phyloP scores from a whole-genome alignment of 2,797 vertebrate species.

The Sarcophilus harrisii region DNA sequence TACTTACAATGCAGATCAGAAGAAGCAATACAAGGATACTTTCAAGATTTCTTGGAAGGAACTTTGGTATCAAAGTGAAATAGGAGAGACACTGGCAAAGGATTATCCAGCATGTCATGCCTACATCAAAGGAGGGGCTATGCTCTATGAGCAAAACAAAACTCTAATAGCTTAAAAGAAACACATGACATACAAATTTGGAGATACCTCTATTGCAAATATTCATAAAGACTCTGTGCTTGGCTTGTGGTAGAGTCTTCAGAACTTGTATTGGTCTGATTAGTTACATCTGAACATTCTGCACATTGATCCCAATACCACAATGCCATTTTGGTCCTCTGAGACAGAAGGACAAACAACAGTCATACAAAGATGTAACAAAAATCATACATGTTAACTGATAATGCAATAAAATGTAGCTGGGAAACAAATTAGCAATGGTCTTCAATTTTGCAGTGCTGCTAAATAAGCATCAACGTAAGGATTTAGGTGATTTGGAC shows the following conservation, averaged over 20 bases:
- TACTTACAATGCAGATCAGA: not conserved
- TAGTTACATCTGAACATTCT: not conserved
- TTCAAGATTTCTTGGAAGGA: not conserved
- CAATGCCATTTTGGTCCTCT: not conserved
- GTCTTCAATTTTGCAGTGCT: not conserved
- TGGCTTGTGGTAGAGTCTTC: not conserved
- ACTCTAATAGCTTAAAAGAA: not conserved
- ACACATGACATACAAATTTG: not conserved
- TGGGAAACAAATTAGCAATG: not conserved
- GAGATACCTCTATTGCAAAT: not conserved
- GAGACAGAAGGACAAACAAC: not conserved
- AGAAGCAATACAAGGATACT: not conserved
- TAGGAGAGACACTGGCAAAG: not conserved
- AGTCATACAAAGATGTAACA: not conserved
- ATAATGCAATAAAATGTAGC: not conserved
- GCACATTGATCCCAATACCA: not conserved
- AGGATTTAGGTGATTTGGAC: not conserved
- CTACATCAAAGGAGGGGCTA: not conserved
- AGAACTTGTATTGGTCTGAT: not conserved
- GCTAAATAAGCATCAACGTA: not conserved
- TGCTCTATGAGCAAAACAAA: not conserved
- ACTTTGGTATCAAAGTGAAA: not conserved
- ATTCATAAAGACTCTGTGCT: not conserved
- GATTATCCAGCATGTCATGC: not conserved
- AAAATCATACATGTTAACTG: not conserved